A percentile compares a stretch with the other conserved stretches of the same genome.
phyloP scores from a whole-genome alignment of 2,797 vertebrate species.

The Babyrousa celebensis region DNA sequence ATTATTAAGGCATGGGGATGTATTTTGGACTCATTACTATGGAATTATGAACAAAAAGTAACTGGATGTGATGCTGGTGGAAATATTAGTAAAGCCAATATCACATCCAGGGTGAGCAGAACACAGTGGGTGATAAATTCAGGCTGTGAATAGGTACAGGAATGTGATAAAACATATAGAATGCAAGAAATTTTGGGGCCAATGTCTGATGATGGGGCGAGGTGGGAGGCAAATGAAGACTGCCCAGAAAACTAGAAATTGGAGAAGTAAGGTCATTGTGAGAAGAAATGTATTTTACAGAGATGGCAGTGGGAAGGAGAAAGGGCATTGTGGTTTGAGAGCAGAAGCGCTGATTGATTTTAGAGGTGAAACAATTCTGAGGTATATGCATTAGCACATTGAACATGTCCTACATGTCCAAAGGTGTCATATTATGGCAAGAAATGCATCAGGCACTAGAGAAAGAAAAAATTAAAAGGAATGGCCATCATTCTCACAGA shows the following conservation, averaged over 20 bases:
- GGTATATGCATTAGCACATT: neutral
- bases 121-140: neutral
- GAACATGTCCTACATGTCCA: neutral
- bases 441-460: neutral
- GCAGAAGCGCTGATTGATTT: neutral
- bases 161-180: neutral
- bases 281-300: neutral
- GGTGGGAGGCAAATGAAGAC: neutral
- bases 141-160: neutral
- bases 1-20: neutral
- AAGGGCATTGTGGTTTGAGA: neutral
- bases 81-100: neutral
- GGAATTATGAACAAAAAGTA: neutral
- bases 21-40: neutral
- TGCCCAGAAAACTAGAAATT: neutral
- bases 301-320: neutral
- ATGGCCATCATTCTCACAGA: neutral
- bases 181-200: neutral
- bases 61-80: neutral
- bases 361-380: neutral
- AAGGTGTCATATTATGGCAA: neutral
- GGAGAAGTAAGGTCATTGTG: neutral
- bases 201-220: neutral
- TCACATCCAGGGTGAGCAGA: neutral
- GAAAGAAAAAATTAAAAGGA: neutral